Evolutionary conservation across 1,140 invertebrate genomes (phyloP), one percentile per base, ranked within the genome.

Genomic region (Conus ventricosus): DNA sequence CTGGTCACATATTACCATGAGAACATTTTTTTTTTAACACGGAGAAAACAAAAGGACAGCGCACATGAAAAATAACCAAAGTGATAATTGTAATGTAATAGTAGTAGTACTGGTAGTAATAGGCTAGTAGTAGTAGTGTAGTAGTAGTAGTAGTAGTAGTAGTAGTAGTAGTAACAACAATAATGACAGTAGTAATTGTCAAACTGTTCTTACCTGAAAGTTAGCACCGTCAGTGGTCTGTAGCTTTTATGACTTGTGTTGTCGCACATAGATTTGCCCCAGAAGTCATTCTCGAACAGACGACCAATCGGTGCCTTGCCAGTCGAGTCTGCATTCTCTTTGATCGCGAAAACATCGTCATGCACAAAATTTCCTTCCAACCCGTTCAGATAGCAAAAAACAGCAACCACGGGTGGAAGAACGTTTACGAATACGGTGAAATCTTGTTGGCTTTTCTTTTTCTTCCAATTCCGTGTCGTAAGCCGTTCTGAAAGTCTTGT

Each of bases 231-330:
- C 86, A 99, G 96, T 3, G 98, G 98, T 75, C 98, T 96, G 95
- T 99, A 99, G 6, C 98, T 99, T 92, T 99, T 99, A 96, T 99
- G 98, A 82, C 95, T 95, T 25, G 82, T 90, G 39, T 98, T 97
- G 97, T 98, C 98, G 93, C 98, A 97, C 97, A 99, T 99, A 84
- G 98, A 97, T 89, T 98, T 98, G 87, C 98, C 98, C 98, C 98
- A 99, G 94, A 99, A 99, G 95, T 99, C 98, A 95, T 99, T 98
- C 92, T 97, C 96, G 95, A 99, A 98, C 67, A 99, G 96, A 95
- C 98, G 98, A 85, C 97, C 96, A 75, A 98, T 94, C 3, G 98
- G 97, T 75, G 97, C 98, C 92, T 98, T 97, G 7, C 98, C 97
- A 92, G 97, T 96, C 82, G 99, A 95, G 95, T 99, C 98, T 91